These are phyloP conservation scores for Agrotis segetum DNA, from an alignment of 2,888 invertebrate species.

Conservation along the genomic window DNA sequence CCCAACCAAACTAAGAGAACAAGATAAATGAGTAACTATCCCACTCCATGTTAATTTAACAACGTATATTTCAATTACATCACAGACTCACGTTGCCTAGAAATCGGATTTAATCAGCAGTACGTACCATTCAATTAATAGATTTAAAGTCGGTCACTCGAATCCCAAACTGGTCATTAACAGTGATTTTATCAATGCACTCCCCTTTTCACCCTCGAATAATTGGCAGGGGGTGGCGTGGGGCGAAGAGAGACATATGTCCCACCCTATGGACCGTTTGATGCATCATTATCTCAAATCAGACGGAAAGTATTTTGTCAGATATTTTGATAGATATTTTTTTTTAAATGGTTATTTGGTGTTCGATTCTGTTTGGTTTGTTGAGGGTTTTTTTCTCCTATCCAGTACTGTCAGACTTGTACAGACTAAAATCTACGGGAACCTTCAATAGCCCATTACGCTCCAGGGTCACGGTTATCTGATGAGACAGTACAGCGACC, in stretches of 20 bases:
- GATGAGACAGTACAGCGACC: no score
- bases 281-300: slow-evolving; percentile 81
- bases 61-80: background rate
- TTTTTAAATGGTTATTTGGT: slow-evolving; percentile 17
- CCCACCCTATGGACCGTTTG: slow-evolving; percentile 70
- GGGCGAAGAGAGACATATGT: slow-evolving; percentile 82
- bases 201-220: slow-evolving; percentile 57
- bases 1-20: no score
- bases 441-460: no score
- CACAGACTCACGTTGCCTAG: background rate
- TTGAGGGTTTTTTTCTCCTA: background rate
- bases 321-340: slow-evolving; percentile 62
- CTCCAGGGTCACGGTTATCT: no score
- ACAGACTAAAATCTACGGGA: no score
- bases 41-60: no score
- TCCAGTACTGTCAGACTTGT: no score
- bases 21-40: no score
- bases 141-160: slow-evolving; percentile 31
- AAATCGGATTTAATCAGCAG: background rate
- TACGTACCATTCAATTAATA: slow-evolving; percentile 25
- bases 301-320: slow-evolving; percentile 73
- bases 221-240: slow-evolving; percentile 77
- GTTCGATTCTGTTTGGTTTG: background rate
- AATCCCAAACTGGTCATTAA: slow-evolving; percentile 54
- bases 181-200: slow-evolving; percentile 59